A percentile compares a stretch with the other conserved stretches of the same genome.
These are phyloP conservation scores for Hippopotamyrus pictus DNA, from an alignment of 2,797 vertebrate genomes.

Conservation along the genomic window DNA sequence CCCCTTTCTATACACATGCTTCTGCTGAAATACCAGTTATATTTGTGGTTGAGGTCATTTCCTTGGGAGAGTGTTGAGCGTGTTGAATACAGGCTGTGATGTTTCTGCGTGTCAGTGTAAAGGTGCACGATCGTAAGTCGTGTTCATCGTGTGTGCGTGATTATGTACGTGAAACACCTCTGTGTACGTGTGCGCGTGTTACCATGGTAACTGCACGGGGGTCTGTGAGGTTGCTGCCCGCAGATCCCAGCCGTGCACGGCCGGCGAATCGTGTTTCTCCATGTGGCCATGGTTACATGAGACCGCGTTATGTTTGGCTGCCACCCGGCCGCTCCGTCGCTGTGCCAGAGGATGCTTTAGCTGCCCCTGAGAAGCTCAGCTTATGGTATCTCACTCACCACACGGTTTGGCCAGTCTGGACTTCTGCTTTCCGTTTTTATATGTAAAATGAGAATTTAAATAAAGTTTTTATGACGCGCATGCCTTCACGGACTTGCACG, in stretches of 20 bases:
- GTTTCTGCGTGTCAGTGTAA: not conserved
- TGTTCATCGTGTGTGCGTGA: not conserved
- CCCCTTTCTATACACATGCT: constrained; percentile 43
- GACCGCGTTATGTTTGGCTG: constrained; percentile 60
- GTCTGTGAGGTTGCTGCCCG: not conserved
- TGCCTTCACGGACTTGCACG: not conserved
- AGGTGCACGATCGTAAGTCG: not conserved
- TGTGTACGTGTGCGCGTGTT: not conserved
- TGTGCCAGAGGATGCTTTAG: not conserved
- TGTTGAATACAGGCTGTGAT: not conserved
- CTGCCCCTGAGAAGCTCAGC: not conserved
- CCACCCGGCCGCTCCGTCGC: constrained; percentile 31
- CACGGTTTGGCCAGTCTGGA: not conserved
- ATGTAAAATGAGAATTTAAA: constrained; percentile 2
- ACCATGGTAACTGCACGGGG: not conserved
- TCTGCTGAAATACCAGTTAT: constrained; percentile 20
- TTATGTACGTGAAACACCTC: not conserved
- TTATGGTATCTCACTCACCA: not conserved
- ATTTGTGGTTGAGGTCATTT: not conserved
- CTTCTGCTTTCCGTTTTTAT: not conserved
- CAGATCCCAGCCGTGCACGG: constrained; percentile 35
- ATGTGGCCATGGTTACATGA: constrained; percentile 52
- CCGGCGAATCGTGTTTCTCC: constrained; percentile 28
- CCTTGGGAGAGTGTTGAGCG: not conserved
- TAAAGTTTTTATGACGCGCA: not conserved